A percentile compares a stretch with the other conserved stretches of the same genome.
Evolutionary conservation across 2,888 invertebrate genomes (phyloP).

Genomic region (Catocala sponsa): DNA sequence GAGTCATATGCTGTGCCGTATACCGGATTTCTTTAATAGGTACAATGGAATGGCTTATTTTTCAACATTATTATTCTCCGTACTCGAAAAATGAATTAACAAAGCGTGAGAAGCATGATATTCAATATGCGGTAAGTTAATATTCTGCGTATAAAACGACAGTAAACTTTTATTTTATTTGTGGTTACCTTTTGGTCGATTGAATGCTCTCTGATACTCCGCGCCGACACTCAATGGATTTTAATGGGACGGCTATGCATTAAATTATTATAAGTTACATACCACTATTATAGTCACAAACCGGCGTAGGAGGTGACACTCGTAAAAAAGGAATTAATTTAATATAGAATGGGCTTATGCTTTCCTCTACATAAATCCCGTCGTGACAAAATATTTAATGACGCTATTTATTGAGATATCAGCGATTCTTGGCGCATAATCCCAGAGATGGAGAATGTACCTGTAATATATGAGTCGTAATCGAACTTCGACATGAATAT

Average conservation of each 20-base stretch:
- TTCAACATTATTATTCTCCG: conserved; percentile 13
- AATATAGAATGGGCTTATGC: conserved; percentile 56
- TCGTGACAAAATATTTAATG: conserved; percentile 74
- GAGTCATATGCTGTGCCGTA: not conserved
- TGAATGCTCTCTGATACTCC: conserved; percentile 68
- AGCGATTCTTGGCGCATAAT: conserved; percentile 49
- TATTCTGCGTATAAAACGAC: conserved; percentile 52
- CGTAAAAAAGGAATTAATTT: conserved; percentile 69
- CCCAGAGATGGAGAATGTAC: conserved; percentile 51
- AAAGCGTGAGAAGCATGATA: conserved; percentile 43
- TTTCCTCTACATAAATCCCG: conserved; percentile 61
- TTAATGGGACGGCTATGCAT: conserved; percentile 68
- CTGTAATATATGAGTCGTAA: conserved; percentile 40
- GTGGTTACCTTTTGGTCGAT: conserved; percentile 58
- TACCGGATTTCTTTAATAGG: not conserved
- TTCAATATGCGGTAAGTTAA: conserved; percentile 56
- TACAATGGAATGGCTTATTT: conserved; percentile 4
- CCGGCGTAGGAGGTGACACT: conserved; percentile 61
- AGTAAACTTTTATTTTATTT: conserved; percentile 61
- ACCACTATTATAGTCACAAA: conserved; percentile 55
- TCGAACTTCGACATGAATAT: conserved; percentile 49
- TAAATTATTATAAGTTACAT: conserved; percentile 68
- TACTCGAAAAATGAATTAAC: conserved; percentile 31
- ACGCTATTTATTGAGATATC: conserved; percentile 66
- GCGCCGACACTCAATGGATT: conserved; percentile 74